Conservation (phyloP, 2,888 invertebrate genomes). For the Drosophila leonis region DNA sequence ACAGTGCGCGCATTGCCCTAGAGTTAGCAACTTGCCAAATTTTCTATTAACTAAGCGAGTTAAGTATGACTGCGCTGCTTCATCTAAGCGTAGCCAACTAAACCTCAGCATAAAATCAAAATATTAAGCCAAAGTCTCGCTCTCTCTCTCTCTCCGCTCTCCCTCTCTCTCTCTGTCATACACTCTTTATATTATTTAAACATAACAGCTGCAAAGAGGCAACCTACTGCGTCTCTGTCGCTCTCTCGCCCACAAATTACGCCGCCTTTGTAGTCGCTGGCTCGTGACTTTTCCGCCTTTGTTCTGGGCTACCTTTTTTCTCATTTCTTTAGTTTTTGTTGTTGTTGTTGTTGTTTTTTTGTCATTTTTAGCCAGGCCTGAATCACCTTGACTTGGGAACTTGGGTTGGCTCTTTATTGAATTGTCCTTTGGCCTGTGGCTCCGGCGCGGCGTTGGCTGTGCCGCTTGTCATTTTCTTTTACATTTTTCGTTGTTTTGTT, state of each 20-base stretch:
- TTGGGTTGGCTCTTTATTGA: slow-evolving; percentile 43
- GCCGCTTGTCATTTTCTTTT: slow-evolving; percentile 38
- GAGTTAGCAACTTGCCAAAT: background rate
- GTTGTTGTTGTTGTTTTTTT: background rate
- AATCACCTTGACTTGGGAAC: slow-evolving; percentile 32
- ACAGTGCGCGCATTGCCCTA: background rate
- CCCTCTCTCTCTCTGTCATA: background rate
- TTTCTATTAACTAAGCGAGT: background rate
- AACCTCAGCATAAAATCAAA: slow-evolving; percentile 6
- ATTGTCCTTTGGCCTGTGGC: slow-evolving; percentile 45
- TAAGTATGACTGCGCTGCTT: background rate
- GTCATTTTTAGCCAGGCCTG: slow-evolving; percentile 10
- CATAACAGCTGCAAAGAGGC: background rate
- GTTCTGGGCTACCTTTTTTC: slow-evolving; percentile 20
- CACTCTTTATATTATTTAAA: slow-evolving; percentile 2
- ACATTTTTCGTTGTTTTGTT: slow-evolving; percentile 21
- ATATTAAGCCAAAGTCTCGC: background rate
- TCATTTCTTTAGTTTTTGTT: background rate
- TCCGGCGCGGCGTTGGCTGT: background rate
- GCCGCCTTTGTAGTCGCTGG: slow-evolving; percentile 42
- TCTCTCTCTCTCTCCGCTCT: background rate
- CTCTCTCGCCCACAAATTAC: slow-evolving; percentile 4
- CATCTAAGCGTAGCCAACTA: slow-evolving; percentile 5
- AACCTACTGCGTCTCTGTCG: background rate
- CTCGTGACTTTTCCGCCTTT: slow-evolving; percentile 30